A percentile compares a stretch with the other conserved stretches of the same genome.
Conservation (phyloP, 2,797 vertebrate genomes). For the Neopelma chrysocephalum region DNA sequence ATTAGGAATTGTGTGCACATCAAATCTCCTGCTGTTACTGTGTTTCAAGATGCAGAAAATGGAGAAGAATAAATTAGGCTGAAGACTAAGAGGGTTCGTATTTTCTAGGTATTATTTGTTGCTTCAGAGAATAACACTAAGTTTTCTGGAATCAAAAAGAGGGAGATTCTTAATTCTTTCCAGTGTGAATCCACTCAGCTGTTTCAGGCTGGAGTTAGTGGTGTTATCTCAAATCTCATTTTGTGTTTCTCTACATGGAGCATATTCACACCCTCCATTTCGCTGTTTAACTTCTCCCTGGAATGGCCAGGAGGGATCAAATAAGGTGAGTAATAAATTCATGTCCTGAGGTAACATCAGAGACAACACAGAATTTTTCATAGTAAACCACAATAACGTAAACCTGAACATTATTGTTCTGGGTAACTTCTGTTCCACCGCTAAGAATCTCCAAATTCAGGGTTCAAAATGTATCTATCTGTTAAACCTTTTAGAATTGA, state of each 20-base stretch:
- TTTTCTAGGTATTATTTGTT: neutral
- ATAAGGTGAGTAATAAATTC: neutral
- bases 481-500: constrained; percentile 1
- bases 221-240: neutral
- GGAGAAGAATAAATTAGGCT: neutral
- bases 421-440: neutral
- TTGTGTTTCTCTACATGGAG: neutral
- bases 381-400: fast-evolving
- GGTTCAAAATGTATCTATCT: neutral
- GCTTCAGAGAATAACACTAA: neutral
- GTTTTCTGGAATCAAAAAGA: neutral
- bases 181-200: neutral
- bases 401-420: neutral
- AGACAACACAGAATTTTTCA: neutral
- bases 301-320: neutral
- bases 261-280: fast-evolving
- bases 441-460: neutral
- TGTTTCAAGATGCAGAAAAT: neutral
- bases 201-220: neutral
- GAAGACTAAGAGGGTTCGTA: neutral
- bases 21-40: neutral
- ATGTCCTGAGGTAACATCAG: neutral
- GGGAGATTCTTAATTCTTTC: neutral
- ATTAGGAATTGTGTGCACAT: neutral
- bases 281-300: neutral